Percentiles rank a stretch among this genome's conserved stretches.
phyloP scores from a whole-genome alignment of 2,797 vertebrate species.

The Pygocentrus nattereri region DNA sequence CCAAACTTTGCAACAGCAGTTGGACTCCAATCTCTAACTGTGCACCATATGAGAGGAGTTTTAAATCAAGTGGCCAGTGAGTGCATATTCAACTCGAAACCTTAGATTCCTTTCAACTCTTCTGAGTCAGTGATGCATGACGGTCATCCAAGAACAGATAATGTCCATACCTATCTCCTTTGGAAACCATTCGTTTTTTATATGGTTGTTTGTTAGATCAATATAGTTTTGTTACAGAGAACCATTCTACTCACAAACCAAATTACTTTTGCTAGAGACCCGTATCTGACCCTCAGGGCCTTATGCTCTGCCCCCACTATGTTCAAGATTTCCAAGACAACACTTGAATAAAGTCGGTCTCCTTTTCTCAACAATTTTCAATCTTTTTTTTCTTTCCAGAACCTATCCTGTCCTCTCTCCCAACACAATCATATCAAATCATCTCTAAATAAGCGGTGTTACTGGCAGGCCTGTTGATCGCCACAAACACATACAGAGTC shows the following conservation, averaged over 20 bases:
- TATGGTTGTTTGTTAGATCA: slow-evolving; percentile 9
- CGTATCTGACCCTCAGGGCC: background rate
- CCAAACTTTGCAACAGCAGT: too few species aligned
- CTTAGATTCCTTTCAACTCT: too few species aligned
- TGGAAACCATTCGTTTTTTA: background rate
- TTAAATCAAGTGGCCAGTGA: too few species aligned
- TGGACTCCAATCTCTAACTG: too few species aligned
- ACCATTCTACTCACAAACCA: background rate
- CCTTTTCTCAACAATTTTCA: slow-evolving; percentile 17
- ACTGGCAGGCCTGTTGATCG: slow-evolving; percentile 40
- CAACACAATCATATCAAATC: slow-evolving; percentile 54
- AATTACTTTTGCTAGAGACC: background rate
- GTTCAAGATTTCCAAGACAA: background rate
- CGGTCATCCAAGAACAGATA: too few species aligned
- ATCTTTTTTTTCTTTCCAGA: background rate
- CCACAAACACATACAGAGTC: slow-evolving; percentile 13
- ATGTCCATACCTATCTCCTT: too few species aligned
- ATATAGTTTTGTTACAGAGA: slow-evolving; percentile 6
- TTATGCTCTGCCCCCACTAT: background rate
- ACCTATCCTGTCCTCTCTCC: slow-evolving; percentile 10
- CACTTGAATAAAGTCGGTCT: slow-evolving; percentile 14
- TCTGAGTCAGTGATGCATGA: too few species aligned
- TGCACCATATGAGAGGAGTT: too few species aligned
- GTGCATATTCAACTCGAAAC: too few species aligned
- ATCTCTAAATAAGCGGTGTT: slow-evolving; percentile 52